Conservation (phyloP, 92 coral and sea anemone species). For the Micromussa lordhowensis region DNA sequence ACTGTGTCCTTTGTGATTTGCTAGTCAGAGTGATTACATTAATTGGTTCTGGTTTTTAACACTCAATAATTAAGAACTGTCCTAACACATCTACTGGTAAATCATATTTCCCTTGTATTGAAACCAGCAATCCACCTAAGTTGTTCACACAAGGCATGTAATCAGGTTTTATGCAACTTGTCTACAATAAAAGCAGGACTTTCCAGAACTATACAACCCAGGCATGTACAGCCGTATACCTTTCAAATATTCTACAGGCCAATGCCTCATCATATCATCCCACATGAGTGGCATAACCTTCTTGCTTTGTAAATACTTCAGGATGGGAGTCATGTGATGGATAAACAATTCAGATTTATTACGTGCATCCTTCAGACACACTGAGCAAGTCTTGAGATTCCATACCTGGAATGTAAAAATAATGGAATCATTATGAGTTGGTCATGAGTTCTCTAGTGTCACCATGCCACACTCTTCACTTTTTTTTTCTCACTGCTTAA, state of each 20-base stretch:
- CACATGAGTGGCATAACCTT: conserved; percentile 82
- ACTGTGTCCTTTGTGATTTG: no score
- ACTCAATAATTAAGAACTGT: no score
- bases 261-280: conserved; percentile 98
- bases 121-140: no score
- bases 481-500: no score
- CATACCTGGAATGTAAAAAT: conserved; percentile 70
- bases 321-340: conserved; percentile 87
- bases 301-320: conserved; percentile 62
- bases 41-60: no score
- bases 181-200: background rate
- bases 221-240: conserved; percentile 39
- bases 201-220: background rate
- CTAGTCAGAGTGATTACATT: no score
- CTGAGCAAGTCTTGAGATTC: conserved; percentile 82
- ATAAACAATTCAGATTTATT: conserved; percentile 71
- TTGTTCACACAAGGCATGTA: no score
- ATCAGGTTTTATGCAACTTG: no score
- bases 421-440: background rate
- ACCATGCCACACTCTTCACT: no score
- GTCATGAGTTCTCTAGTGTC: no score
- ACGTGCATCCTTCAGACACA: conserved; percentile 60
- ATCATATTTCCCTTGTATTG: background rate
- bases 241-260: conserved; percentile 78
- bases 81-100: no score